These are phyloP conservation scores for Xenotilapia leptura DNA, from an alignment of 2,113 vertebrate species.

Conservation along the genomic window DNA sequence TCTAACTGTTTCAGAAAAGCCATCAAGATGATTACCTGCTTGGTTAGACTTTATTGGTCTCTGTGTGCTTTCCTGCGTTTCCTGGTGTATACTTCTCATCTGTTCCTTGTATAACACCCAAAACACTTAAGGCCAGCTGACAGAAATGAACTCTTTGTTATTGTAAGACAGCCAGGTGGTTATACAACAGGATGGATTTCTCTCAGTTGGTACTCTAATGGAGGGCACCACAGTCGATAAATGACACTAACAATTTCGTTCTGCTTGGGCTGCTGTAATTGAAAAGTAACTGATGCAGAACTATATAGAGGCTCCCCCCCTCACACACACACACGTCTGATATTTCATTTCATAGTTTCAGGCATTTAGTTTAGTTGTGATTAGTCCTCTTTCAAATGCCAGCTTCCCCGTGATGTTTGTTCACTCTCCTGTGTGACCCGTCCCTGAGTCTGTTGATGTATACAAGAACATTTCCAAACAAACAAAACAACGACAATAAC, in stretches of 20 bases:
- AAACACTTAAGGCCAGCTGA: constrained; percentile 61
- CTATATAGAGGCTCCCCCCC: constrained; percentile 60
- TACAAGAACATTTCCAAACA: constrained; percentile 26
- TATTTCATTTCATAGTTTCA: constrained; percentile 71
- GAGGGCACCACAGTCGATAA: constrained; percentile 86
- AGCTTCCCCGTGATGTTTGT: constrained; percentile 43
- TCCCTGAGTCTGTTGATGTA: constrained; percentile 4
- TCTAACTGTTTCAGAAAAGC: constrained; percentile 29
- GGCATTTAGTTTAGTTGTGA: constrained; percentile 48
- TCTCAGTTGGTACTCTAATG: constrained; percentile 80
- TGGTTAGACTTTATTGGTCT: constrained; percentile 26
- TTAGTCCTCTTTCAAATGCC: constrained; percentile 44
- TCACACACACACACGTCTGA: background rate
- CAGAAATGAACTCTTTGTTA: constrained; percentile 79
- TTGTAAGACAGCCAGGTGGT: constrained; percentile 82
- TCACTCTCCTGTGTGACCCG: constrained; percentile 47
- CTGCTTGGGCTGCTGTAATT: constrained; percentile 87
- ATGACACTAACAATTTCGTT: constrained; percentile 85
- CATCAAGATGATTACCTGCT: constrained; percentile 38
- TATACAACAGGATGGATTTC: constrained; percentile 82
- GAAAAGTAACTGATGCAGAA: constrained; percentile 91
- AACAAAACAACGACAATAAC: constrained; percentile 1
- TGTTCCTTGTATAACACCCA: constrained; percentile 47
- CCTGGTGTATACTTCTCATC: constrained; percentile 29
- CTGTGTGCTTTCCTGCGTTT: constrained; percentile 32